Evolutionary conservation across 2,797 vertebrate genomes (phyloP), one percentile per base, ranked within the genome.

Genomic region (Neoniphon sammara): DNA sequence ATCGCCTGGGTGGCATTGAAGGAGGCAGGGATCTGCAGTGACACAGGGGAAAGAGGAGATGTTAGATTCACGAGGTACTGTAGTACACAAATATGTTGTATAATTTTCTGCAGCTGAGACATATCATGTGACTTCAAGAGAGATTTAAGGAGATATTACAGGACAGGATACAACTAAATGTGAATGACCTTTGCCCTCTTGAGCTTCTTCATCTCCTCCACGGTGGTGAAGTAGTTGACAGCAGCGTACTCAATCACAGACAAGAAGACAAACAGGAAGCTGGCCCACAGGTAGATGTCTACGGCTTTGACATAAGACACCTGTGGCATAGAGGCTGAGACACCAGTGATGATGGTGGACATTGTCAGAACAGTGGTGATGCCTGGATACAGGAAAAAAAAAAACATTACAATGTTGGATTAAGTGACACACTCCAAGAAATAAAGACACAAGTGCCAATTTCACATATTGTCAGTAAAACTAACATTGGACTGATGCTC

Each of bases 261-360:
- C 60, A 97, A 93, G 85, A 97, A 97, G 84, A 97, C 95, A 73
- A 96, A 97, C 64, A 97, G 93, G 90, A 97, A 97, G 91, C 96
- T 97, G 75, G 94, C 94, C 96, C 96, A 97, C 88, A 97, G 90
- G 86, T 96, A 96, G 75, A 97, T 93, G 69, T 97, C 96, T 88
- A 97, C 95, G 1, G 96, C 96, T 91, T 97, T 97, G 87, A 97
- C 93, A 39, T 98, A 97, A 91, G 96, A 97, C 93, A 97, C 95
- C 93, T 97, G 96, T 58, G 95, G 96, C 96, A 96, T 96, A 75
- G 96, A 97, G 87, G 95, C 93, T 57, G 94, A 97, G 84, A 96
- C 93, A 27, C 96, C 96, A 0, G 96, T 97, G 91, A 97, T 95
- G 87, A 98, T 95, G 42, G 95, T 97, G 68, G 96, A 96, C 97